phyloP scores from a whole-genome alignment of 2,888 invertebrate species.

The Drosophila leonis region DNA sequence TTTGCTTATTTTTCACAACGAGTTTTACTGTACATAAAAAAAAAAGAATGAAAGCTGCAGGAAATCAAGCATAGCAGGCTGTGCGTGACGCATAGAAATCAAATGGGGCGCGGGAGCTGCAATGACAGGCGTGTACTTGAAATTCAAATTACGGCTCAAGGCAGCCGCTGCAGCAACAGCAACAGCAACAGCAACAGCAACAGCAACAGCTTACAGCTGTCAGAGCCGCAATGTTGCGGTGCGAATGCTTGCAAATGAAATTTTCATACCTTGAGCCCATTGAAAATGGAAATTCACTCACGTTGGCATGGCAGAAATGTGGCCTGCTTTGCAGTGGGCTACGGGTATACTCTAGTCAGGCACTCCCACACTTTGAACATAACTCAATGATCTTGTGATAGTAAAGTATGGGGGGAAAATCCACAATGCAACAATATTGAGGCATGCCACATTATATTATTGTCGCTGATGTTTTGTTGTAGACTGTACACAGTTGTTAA shows the following conservation, averaged over 20 bases:
- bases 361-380: background rate
- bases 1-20: constrained; percentile 49
- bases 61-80: constrained; percentile 8
- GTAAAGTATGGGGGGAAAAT: too few species aligned
- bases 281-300: background rate
- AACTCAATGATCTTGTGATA: background rate
- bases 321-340: background rate
- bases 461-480: background rate
- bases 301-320: background rate
- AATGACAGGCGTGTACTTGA: constrained; percentile 55
- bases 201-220: constrained; percentile 22
- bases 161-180: constrained; percentile 37
- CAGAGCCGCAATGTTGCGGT: constrained; percentile 9
- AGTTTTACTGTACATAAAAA: constrained; percentile 21
- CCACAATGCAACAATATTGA: constrained; percentile 3
- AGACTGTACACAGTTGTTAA: constrained; percentile 26
- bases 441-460: constrained; percentile 14
- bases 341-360: background rate
- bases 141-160: constrained; percentile 66
- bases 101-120: constrained; percentile 3
- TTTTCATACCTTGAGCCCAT: background rate
- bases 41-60: constrained; percentile 3
- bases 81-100: constrained; percentile 46
- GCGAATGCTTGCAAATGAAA: background rate
- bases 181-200: constrained; percentile 28